Evolutionary conservation across 2,888 invertebrate genomes (phyloP).

Genomic region (Phortica magna): DNA sequence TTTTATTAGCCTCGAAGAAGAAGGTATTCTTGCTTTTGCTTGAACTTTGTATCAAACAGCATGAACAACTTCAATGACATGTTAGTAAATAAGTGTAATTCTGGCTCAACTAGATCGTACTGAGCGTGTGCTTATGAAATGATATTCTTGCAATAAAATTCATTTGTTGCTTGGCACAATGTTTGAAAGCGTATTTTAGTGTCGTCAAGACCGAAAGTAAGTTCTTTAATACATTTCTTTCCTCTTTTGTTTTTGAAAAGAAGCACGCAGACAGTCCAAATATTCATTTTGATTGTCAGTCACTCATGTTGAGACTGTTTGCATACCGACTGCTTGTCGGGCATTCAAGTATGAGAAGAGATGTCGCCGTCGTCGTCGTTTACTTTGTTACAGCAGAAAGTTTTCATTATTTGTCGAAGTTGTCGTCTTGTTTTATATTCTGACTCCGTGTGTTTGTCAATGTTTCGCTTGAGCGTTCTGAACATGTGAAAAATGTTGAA

Average conservation of each 20-base stretch:
- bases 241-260: neutral
- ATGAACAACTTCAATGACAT: too few species aligned
- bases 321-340: neutral
- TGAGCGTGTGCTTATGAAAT: too few species aligned
- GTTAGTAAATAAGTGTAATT: too few species aligned
- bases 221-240: neutral
- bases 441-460: neutral
- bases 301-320: conserved; percentile 9
- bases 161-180: too few species aligned
- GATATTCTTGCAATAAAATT: too few species aligned
- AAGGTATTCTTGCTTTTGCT: too few species aligned
- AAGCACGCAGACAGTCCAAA: conserved; percentile 24
- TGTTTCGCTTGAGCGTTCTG: conserved; percentile 15
- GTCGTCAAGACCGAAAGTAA: neutral
- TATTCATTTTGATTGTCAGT: conserved; percentile 20
- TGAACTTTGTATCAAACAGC: too few species aligned
- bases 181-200: neutral
- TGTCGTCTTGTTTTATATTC: neutral
- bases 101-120: too few species aligned
- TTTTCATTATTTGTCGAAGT: neutral
- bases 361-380: neutral
- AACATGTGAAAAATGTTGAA: conserved; percentile 24
- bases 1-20: too few species aligned
- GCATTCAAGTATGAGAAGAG: neutral
- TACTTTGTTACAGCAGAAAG: neutral